Evolutionary conservation across 2,113 vertebrate species (phyloP).

Genomic region (Myiagra hebetior): DNA sequence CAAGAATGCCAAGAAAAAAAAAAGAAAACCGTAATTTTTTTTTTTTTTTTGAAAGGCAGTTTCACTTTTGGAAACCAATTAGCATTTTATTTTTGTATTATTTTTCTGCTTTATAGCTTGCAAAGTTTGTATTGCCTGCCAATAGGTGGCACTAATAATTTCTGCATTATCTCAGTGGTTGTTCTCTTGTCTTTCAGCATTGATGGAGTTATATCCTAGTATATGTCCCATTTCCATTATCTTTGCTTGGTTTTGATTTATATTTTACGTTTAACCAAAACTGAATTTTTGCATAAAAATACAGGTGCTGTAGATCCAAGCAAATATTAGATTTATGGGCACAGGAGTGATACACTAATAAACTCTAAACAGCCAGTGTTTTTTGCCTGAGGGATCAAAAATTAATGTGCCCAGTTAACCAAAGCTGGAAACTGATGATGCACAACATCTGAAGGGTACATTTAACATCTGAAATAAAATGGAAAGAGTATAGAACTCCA

Average conservation of each 20-base stretch:
- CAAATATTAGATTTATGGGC: neutral
- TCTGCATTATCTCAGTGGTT: neutral
- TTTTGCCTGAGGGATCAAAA: neutral
- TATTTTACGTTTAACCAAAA: neutral
- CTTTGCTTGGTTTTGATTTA: neutral
- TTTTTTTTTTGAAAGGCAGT: neutral
- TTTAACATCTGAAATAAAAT: neutral
- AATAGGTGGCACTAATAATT: constrained; percentile 64
- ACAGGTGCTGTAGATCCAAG: neutral
- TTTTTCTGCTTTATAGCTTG: neutral
- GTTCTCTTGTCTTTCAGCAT: neutral
- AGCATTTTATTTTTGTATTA: neutral
- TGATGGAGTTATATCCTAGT: neutral
- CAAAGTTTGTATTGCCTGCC: neutral
- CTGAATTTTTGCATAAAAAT: neutral
- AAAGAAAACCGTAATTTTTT: neutral
- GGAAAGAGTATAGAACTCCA: neutral
- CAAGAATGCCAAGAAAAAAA: neutral
- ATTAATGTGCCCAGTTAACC: neutral
- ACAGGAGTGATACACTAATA: neutral
- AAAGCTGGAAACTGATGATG: neutral
- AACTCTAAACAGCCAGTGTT: neutral
- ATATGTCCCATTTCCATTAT: neutral
- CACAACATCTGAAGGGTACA: neutral
- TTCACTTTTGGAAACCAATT: constrained; percentile 1